A percentile compares a stretch with the other conserved stretches of the same genome.
phyloP scores from a whole-genome alignment of 2,113 vertebrate species.

The Ciconia maguari region DNA sequence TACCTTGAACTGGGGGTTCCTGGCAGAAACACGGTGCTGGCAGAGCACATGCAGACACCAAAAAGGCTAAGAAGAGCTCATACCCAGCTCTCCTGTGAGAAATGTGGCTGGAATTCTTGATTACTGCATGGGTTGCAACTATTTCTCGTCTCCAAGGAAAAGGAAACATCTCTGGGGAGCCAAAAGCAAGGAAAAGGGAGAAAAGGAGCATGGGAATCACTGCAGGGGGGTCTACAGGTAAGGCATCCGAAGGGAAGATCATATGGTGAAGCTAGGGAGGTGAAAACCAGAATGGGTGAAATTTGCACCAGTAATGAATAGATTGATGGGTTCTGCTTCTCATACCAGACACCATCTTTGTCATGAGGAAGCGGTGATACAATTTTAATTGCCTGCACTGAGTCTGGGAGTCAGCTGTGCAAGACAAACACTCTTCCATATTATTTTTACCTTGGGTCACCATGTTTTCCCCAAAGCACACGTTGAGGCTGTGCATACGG shows the following conservation, averaged over 20 bases:
- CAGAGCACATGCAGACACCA: not conserved
- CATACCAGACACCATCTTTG: not conserved
- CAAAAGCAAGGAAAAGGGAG: not conserved
- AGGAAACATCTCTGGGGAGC: not conserved
- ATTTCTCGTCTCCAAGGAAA: slow-evolving; percentile 10
- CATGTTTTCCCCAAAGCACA: not conserved
- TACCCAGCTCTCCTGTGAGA: not conserved
- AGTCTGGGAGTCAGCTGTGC: not conserved
- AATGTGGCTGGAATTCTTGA: not conserved
- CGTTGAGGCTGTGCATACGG: not conserved
- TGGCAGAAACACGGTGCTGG: not conserved
- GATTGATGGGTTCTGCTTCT: not conserved
- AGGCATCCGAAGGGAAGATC: not conserved
- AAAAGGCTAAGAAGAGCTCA: not conserved
- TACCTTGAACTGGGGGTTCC: not conserved
- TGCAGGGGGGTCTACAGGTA: not conserved
- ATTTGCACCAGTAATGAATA: not conserved
- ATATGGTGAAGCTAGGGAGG: not conserved
- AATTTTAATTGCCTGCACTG: not conserved
- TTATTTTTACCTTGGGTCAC: not conserved
- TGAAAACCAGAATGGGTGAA: not conserved
- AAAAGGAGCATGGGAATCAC: not conserved
- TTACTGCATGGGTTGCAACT: not conserved
- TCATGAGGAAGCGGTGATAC: not conserved
- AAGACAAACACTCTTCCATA: not conserved